Conservation (phyloP, 1,140 invertebrate species). For the Colletes gigas region DNA sequence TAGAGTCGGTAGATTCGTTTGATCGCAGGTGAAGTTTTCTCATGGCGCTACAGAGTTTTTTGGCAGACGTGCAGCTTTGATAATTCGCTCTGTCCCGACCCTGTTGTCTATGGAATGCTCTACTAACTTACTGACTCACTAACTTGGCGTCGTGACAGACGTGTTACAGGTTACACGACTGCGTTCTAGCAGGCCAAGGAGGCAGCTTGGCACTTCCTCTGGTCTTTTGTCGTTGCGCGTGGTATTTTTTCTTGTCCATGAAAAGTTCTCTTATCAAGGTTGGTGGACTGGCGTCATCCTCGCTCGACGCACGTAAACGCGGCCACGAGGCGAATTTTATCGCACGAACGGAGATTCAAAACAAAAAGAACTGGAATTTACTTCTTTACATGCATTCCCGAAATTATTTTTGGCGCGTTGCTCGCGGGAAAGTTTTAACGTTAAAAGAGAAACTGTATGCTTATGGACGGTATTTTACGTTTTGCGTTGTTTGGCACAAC, state of each 20-base stretch:
- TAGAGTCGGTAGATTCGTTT: neutral
- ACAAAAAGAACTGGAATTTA: neutral
- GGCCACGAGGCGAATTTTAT: neutral
- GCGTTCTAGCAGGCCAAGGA: constrained; percentile 1
- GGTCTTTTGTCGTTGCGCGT: constrained; percentile 21
- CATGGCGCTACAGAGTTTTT: neutral
- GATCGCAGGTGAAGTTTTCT: neutral
- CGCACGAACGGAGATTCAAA: neutral
- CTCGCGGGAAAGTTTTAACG: neutral
- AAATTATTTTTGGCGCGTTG: neutral
- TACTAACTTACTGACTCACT: constrained; percentile 58
- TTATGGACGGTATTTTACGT: constrained; percentile 5
- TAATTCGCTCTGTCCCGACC: constrained; percentile 17
- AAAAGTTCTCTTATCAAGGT: neutral
- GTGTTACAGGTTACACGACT: constrained; percentile 16
- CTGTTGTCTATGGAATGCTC: constrained; percentile 37
- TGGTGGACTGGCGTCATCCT: neutral
- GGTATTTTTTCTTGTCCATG: neutral
- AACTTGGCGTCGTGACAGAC: constrained; percentile 52
- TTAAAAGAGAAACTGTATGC: neutral
- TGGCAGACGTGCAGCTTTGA: constrained; percentile 14
- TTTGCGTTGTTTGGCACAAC: constrained; percentile 20
- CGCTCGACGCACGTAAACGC: neutral
- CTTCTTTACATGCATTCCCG: neutral
- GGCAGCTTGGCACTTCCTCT: constrained; percentile 20